Percentiles rank a stretch among this genome's conserved stretches.
These are phyloP conservation scores for Drosophila auraria DNA, from an alignment of 1,140 invertebrate species.

Conservation along the genomic window DNA sequence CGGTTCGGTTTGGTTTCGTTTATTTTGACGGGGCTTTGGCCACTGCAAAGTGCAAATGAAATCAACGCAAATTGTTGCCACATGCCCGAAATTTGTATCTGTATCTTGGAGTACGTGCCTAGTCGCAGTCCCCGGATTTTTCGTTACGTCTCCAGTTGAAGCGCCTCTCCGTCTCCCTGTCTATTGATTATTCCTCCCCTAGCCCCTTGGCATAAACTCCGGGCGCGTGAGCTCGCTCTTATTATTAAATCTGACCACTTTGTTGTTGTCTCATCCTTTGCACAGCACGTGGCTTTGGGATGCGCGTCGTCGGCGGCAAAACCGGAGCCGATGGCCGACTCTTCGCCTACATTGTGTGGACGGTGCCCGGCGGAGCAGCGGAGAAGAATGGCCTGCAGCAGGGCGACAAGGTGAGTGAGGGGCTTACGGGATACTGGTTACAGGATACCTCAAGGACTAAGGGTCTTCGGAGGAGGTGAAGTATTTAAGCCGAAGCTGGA, in stretches of 20 bases:
- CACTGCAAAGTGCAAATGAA: conserved; percentile 79
- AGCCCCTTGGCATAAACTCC: conserved; percentile 46
- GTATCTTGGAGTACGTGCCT: conserved; percentile 55
- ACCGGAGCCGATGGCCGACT: conserved; percentile 92
- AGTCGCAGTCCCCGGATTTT: conserved; percentile 47
- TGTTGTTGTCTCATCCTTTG: conserved; percentile 44
- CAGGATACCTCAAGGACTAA: not conserved
- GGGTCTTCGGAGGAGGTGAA: not conserved
- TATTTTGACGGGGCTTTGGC: conserved; percentile 20
- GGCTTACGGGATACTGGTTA: not conserved
- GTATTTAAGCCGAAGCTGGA: not conserved
- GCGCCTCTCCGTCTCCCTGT: not conserved
- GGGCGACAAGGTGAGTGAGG: conserved; percentile 92
- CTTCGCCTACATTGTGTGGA: conserved; percentile 96
- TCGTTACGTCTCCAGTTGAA: conserved; percentile 38
- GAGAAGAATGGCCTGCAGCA: conserved; percentile 94
- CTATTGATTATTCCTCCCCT: conserved; percentile 67
- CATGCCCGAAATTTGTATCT: conserved; percentile 65
- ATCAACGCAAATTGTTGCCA: conserved; percentile 80
- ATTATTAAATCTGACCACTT: conserved; percentile 58
- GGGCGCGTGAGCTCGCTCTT: conserved; percentile 48
- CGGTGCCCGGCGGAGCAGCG: conserved; percentile 94
- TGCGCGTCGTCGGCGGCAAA: conserved; percentile 96
- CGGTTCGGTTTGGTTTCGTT: conserved; percentile 8
- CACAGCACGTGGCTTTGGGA: conserved; percentile 94